These are phyloP conservation scores for Strigamia maritima DNA, from an alignment of 2,888 invertebrate genomes.

Conservation along the genomic window DNA sequence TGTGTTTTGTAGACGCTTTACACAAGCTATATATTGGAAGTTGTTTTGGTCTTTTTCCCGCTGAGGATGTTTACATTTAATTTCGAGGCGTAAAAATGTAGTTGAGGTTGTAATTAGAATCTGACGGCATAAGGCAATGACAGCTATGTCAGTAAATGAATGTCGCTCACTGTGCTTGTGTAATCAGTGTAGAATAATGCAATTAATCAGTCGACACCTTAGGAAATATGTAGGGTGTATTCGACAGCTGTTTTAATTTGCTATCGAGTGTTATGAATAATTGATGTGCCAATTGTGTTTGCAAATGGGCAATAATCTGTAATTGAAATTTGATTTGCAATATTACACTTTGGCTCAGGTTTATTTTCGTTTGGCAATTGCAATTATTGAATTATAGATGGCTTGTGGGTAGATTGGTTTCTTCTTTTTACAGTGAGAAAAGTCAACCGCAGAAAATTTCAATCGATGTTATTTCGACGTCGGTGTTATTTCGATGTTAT, in stretches of 20 bases:
- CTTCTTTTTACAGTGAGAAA: too few species aligned
- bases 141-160: constrained; percentile 1
- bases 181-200: constrained; percentile 5
- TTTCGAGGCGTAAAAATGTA: neutral
- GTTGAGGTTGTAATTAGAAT: constrained; percentile 15
- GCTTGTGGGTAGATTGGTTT: too few species aligned
- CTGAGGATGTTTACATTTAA: constrained; percentile 5
- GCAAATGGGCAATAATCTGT: neutral
- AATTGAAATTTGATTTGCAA: constrained; percentile 10
- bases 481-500: too few species aligned
- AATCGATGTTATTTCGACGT: too few species aligned
- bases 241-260: constrained; percentile 5
- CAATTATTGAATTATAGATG: too few species aligned
- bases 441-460: too few species aligned
- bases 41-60: neutral
- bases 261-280: constrained; percentile 4
- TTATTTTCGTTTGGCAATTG: neutral
- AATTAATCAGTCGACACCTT: constrained; percentile 10
- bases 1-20: too few species aligned
- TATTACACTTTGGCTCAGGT: neutral
- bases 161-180: neutral
- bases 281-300: neutral
- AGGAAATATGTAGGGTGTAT: constrained; percentile 5
- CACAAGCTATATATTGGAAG: neutral
- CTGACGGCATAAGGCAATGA: neutral